Evolutionary conservation across 2,888 invertebrate genomes (phyloP).

Genomic region (Drosophila atroscutellata): DNA sequence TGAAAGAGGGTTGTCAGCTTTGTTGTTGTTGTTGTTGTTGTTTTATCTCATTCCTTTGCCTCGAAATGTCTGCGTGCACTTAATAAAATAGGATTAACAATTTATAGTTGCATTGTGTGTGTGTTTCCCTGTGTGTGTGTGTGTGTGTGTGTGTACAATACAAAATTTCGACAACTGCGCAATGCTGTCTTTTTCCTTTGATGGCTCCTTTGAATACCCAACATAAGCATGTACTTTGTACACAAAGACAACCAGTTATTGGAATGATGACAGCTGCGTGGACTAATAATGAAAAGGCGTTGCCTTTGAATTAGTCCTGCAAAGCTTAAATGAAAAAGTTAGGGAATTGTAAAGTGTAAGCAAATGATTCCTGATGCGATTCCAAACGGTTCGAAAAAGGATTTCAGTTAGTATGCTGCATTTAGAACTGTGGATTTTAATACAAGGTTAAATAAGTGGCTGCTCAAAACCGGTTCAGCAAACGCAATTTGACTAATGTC

Average conservation of each 20-base stretch:
- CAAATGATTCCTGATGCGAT: not conserved
- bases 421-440: not conserved
- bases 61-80: slow-evolving; percentile 63
- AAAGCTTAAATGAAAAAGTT: not conserved
- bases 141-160: slow-evolving; percentile 22
- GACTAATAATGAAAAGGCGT: slow-evolving; percentile 29
- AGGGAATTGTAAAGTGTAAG: not conserved
- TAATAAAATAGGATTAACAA: slow-evolving; percentile 78
- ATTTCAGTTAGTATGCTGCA: not conserved
- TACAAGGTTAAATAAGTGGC: not conserved
- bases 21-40: slow-evolving; percentile 9
- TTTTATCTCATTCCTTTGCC: slow-evolving; percentile 33
- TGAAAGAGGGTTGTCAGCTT: slow-evolving; percentile 46
- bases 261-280: slow-evolving; percentile 77
- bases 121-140: slow-evolving; percentile 19
- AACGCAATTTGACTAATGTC: not conserved
- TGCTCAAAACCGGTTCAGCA: not conserved
- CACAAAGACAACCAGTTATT: slow-evolving; percentile 68
- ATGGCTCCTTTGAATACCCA: slow-evolving; percentile 18
- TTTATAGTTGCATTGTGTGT: slow-evolving; percentile 63
- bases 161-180: slow-evolving; percentile 58
- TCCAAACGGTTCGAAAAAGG: not conserved
- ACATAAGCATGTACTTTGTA: slow-evolving; percentile 11
- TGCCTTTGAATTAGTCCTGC: slow-evolving; percentile 24
- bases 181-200: slow-evolving; percentile 36